These are phyloP conservation scores for Siniperca scherzeri DNA, from an alignment of 2,797 vertebrate genomes.

Conservation along the genomic window DNA sequence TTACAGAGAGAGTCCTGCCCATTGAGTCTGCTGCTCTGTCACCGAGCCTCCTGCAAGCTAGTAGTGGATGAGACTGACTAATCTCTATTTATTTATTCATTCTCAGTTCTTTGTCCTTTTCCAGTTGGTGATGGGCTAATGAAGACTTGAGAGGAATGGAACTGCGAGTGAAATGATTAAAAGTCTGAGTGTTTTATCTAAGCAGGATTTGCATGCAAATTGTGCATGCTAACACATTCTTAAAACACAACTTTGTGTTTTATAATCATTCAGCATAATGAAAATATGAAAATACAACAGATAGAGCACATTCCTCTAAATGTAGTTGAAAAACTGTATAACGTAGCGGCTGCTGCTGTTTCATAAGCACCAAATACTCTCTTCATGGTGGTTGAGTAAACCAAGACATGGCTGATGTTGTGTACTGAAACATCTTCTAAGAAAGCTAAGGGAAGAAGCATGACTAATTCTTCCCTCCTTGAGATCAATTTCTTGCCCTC, in stretches of 20 bases:
- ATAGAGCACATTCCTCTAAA: not conserved
- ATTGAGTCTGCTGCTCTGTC: conserved; percentile 44
- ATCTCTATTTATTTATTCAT: not conserved
- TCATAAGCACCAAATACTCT: not conserved
- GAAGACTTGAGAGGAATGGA: not conserved
- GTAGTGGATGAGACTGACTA: not conserved
- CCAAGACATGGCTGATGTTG: conserved; percentile 31
- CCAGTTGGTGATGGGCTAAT: not conserved
- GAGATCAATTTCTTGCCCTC: conserved; percentile 70
- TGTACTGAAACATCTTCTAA: conserved; percentile 33
- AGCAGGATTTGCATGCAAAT: not conserved
- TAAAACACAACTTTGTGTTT: not conserved
- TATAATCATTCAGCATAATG: no score
- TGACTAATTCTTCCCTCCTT: not conserved
- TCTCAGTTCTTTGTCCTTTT: conserved; percentile 5
- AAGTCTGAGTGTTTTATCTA: not conserved
- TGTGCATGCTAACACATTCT: not conserved
- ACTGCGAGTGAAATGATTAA: conserved; percentile 5
- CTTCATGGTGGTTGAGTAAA: conserved; percentile 2
- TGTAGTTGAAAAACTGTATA: not conserved
- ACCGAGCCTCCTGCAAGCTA: conserved; percentile 15
- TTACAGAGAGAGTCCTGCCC: conserved; percentile 25
- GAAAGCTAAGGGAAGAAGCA: conserved; percentile 17
- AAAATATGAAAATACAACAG: not conserved
- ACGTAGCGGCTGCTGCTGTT: not conserved